phyloP scores from a whole-genome alignment of 2,888 invertebrate species.

The Drosophila flavopinicola region DNA sequence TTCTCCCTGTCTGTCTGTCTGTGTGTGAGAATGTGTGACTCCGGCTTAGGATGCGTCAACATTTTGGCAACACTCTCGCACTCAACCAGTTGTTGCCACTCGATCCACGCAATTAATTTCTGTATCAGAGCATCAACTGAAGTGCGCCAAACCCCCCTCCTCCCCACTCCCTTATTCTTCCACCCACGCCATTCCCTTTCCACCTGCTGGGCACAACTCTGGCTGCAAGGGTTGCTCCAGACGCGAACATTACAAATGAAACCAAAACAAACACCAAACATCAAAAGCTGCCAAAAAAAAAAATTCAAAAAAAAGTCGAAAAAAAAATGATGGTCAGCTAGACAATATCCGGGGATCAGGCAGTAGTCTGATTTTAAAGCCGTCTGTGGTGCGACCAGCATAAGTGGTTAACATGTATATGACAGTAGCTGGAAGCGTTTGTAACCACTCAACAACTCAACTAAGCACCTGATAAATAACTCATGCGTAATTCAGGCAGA shows the following conservation, averaged over 20 bases:
- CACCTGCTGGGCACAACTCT: not conserved
- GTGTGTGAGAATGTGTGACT: slow-evolving; percentile 15
- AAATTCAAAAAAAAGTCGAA: slow-evolving; percentile 16
- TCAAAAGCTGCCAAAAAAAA: slow-evolving; percentile 65
- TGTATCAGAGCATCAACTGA: slow-evolving; percentile 64
- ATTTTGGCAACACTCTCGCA: slow-evolving; percentile 71
- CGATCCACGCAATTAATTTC: slow-evolving; percentile 80
- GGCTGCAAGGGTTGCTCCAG: slow-evolving; percentile 45
- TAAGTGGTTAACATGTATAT: slow-evolving; percentile 45
- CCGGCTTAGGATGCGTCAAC: slow-evolving; percentile 72
- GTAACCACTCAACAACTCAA: slow-evolving; percentile 25
- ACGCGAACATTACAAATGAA: slow-evolving; percentile 69
- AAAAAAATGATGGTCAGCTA: slow-evolving; percentile 45
- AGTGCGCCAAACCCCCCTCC: slow-evolving; percentile 28
- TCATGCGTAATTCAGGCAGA: no score
- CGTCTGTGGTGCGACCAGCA: slow-evolving; percentile 25
- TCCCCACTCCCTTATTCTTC: not conserved
- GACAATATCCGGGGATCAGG: slow-evolving; percentile 69
- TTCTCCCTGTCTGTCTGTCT: slow-evolving; percentile 3
- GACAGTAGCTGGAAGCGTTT: slow-evolving; percentile 51
- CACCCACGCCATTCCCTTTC: no score
- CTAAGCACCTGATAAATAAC: slow-evolving; percentile 17
- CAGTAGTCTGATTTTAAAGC: slow-evolving; percentile 56
- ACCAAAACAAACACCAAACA: slow-evolving; percentile 75
- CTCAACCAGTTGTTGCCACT: slow-evolving; percentile 56